A percentile compares a stretch with the other conserved stretches of the same genome.
Evolutionary conservation across 2,113 vertebrate genomes (phyloP).

Genomic region (Oenanthe melanoleuca): DNA sequence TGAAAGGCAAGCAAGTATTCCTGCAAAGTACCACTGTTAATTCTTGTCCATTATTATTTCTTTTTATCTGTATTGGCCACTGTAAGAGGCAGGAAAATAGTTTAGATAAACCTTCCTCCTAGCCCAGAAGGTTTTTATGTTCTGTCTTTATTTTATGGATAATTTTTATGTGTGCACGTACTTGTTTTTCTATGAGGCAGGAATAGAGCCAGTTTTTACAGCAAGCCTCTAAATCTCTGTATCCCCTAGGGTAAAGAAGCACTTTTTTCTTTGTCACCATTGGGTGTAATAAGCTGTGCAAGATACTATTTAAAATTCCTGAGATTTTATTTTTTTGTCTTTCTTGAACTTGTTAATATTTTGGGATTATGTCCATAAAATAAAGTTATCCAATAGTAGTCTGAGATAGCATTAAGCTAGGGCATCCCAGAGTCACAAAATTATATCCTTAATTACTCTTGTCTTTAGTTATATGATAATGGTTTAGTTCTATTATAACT

Average conservation of each 20-base stretch:
- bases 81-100: background rate
- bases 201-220: background rate
- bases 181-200: background rate
- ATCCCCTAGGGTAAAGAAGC: background rate
- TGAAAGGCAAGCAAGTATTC: background rate
- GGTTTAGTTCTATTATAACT: background rate
- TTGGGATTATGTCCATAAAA: background rate
- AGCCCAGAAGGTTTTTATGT: background rate
- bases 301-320: background rate
- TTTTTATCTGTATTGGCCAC: background rate
- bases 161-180: rapidly evolving
- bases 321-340: background rate
- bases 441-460: background rate
- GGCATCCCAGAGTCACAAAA: background rate
- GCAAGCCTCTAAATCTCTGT: background rate
- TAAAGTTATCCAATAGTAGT: background rate
- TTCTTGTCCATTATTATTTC: background rate
- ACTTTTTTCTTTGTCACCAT: background rate
- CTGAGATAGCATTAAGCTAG: background rate
- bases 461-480: background rate
- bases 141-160: background rate
- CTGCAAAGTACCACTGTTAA: background rate
- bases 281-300: background rate
- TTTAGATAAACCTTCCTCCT: background rate
- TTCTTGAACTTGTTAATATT: background rate